These are phyloP conservation scores for Dipodomys spectabilis DNA, from an alignment of 2,113 vertebrate species.

Conservation along the genomic window DNA sequence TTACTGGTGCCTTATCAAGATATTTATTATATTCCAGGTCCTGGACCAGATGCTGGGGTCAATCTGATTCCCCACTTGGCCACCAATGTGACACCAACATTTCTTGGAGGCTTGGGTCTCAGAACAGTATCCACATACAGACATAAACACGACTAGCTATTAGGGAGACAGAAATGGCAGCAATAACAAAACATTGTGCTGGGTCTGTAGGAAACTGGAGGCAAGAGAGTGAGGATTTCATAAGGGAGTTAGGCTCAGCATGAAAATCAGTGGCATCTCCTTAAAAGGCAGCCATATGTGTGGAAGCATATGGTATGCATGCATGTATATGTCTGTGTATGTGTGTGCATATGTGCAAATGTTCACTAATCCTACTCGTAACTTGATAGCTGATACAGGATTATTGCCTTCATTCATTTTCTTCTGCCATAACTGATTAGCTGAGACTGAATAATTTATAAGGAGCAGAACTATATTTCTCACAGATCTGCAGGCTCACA, in stretches of 20 bases:
- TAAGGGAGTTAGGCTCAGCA: not conserved
- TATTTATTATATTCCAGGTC: not conserved
- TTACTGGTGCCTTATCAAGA: not conserved
- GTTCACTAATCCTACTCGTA: not conserved
- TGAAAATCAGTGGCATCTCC: not conserved
- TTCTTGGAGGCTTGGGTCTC: not conserved
- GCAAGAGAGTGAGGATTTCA: not conserved
- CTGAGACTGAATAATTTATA: not conserved
- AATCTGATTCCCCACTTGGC: not conserved
- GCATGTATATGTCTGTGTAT: not conserved
- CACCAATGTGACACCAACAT: not conserved
- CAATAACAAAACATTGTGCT: not conserved
- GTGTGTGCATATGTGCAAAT: not conserved
- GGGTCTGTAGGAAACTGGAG: not conserved
- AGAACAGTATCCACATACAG: not conserved
- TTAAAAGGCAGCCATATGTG: not conserved
- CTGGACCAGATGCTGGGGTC: not conserved
- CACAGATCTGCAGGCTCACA: not conserved
- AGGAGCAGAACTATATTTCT: not conserved
- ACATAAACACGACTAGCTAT: not conserved
- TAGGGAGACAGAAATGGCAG: not conserved
- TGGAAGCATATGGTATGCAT: not conserved
- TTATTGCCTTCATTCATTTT: not conserved
- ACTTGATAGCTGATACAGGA: not conserved
- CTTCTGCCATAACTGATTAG: not conserved